Evolutionary conservation across 2,113 vertebrate species (phyloP), one percentile per base, ranked within the genome.

Genomic region (Sisor rabdophorus): DNA sequence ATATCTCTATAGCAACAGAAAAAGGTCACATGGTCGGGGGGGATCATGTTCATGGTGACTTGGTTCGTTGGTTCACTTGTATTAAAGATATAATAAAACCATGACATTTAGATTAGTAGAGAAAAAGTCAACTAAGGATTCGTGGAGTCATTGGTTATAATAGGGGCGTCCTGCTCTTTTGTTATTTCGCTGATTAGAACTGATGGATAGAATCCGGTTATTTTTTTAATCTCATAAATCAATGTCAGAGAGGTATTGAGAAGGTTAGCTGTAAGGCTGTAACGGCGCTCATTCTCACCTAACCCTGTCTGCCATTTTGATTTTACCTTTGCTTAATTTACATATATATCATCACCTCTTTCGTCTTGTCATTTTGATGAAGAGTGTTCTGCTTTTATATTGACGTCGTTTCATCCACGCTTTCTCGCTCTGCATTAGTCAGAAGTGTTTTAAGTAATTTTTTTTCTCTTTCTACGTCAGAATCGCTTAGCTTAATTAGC

Each of bases 1-100:
- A 64, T 53, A 40, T 77, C 28, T 55, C 79, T 69, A 77, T 80
- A 61, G 79, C 52, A 60, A 77, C 79, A 71, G 70, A 73, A 54
- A 76, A 69, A 77, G 68, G 74, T 71, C 68, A 76, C 79, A 65
- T 64, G 74, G 48, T 73, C 50, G 6, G 59, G 68, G 44, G 10
- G 8, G 8, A 44, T 1, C 8, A 44, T 44, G 40, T 44, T 44
- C 8, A 1, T 8, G 40, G 9, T 44, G 40, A 44, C 40, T 44
- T 44, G 40, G 40, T 44, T 44, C 1, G 9, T 44, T 44, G 9
- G 40, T 44, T 44, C 40, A 44, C 40, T 47, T 47, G 12, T 19
- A 26, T 67, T 1, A 67, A 48, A 26, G 48, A 67, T 67, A 67
- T 67, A 3, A 48, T 47, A 67, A 64, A 44, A 64, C 32, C 20